These are phyloP conservation scores for Lasioglossum villosulum DNA, from an alignment of 2,888 invertebrate species.

Conservation along the genomic window DNA sequence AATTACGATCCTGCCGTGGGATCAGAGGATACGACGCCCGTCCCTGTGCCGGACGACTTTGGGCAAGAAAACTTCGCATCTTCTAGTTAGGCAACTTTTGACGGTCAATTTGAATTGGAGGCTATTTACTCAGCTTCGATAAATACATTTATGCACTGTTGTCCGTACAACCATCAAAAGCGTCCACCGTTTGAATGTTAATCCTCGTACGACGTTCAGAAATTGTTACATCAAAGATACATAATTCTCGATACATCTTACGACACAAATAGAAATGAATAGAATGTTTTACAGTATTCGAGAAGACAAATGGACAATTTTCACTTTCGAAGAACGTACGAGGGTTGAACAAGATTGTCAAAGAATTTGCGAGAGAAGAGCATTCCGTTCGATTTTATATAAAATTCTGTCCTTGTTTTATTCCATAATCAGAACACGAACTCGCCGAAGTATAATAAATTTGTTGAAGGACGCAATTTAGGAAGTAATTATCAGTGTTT, in stretches of 20 bases:
- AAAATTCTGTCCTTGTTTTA: neutral
- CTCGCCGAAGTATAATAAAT: neutral
- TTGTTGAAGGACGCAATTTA: neutral
- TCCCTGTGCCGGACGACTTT: constrained; percentile 64
- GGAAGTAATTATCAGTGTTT: neutral
- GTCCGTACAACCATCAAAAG: too few species aligned
- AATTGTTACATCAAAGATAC: neutral
- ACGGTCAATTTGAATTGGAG: too few species aligned
- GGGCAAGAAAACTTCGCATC: neutral
- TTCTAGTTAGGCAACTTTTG: neutral
- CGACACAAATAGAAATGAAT: neutral
- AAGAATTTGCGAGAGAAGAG: neutral
- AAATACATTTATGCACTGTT: too few species aligned
- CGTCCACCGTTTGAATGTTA: too few species aligned
- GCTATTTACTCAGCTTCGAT: too few species aligned
- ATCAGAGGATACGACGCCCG: neutral
- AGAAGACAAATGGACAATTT: neutral
- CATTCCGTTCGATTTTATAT: neutral
- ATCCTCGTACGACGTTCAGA: neutral
- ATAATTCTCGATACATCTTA: neutral
- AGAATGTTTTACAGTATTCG: neutral
- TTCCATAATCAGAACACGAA: neutral
- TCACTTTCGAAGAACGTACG: neutral
- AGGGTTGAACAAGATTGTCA: neutral
- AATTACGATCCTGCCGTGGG: neutral